Base-by-base conservation (phyloP, 2,888 invertebrate genomes). In the Meganola albula region DNA sequence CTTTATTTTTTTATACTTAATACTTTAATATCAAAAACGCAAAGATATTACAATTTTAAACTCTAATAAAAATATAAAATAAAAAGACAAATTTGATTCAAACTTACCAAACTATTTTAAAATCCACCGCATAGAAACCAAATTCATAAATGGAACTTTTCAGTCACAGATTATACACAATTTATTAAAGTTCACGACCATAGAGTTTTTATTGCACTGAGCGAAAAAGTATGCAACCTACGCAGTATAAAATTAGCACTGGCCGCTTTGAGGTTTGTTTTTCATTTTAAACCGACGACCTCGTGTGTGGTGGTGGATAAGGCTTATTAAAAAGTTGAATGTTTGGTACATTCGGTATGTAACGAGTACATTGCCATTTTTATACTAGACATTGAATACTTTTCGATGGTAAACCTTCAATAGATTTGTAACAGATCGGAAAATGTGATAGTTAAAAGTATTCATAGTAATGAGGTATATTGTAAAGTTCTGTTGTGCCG, bases 221-320 rank as follows among this genome's bases (percentile, higher is more conserved):
- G 31, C 38, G 40, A 44, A 44, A 34, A 34, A 36, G 43, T 46
- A 48, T 41, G 40, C 39, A 37, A 28, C 34, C 31, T 50, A 44
- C 37, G 51, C 47, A 49, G 55, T 38, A 49, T 49, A 40, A 38
- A 51, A 56, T 51, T 53, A 50, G 48, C 48, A 75, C 75, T 75
- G 74, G 63, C 67, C 45, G 59, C 51, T 38, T 39, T 29, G 33
- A 41, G 45, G 37, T 44, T 46, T 38, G 56, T 56, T 67, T 64
- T 65, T 62, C 60, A 55, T 69, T 74, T 52, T 74, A 73, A 68
- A 64, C 56, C 39, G 24, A 44, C 52, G 51, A 52, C 51, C 47
- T 50, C 43, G 58, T 41, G 31, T 35, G 51, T 49, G 53, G 59
- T 44, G 63, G 63, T 64, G 62, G 64, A 35, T 37, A 40, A 46